These are phyloP conservation scores for Gryllus bimaculatus DNA, from an alignment of 1,140 invertebrate species.

Conservation along the genomic window DNA sequence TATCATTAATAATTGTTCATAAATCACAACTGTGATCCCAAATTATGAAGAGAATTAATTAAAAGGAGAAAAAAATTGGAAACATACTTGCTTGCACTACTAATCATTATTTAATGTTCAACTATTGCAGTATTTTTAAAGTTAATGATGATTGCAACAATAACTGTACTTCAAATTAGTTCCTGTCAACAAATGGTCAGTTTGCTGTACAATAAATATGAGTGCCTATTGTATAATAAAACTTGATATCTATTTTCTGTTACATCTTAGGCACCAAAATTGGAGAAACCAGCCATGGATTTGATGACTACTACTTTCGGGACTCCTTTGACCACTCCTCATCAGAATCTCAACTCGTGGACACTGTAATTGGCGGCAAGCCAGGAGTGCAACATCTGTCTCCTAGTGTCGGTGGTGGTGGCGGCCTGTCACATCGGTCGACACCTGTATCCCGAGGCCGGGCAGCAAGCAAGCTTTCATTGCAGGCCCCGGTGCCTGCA, in stretches of 20 bases:
- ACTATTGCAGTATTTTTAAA: too few relatives aligned
- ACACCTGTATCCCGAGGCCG: background rate
- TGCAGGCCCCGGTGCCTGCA: slow-evolving; percentile 24
- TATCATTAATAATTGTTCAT: too few relatives aligned
- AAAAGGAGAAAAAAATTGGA: too few relatives aligned
- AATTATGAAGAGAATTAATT: too few relatives aligned
- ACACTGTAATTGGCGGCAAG: slow-evolving; percentile 32
- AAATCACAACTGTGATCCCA: too few relatives aligned
- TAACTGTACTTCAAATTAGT: too few relatives aligned
- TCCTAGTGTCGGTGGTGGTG: background rate
- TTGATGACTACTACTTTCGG: slow-evolving; percentile 55
- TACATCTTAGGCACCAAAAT: slow-evolving; percentile 12
- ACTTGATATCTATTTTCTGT: background rate
- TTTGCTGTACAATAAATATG: too few relatives aligned
- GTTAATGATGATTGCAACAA: too few relatives aligned
- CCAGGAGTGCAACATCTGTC: background rate
- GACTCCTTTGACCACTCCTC: slow-evolving; percentile 71
- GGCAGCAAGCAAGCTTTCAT: background rate
- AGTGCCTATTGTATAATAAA: too few relatives aligned
- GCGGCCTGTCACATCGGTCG: slow-evolving; percentile 8
- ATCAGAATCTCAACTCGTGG: slow-evolving; percentile 55
- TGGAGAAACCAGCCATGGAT: slow-evolving; percentile 17
- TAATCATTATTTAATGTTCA: too few relatives aligned
- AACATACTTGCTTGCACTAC: too few relatives aligned
- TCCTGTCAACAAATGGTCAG: too few relatives aligned